Conservation (phyloP, 2,113 vertebrate genomes). For the Alexandromys fortis region DNA sequence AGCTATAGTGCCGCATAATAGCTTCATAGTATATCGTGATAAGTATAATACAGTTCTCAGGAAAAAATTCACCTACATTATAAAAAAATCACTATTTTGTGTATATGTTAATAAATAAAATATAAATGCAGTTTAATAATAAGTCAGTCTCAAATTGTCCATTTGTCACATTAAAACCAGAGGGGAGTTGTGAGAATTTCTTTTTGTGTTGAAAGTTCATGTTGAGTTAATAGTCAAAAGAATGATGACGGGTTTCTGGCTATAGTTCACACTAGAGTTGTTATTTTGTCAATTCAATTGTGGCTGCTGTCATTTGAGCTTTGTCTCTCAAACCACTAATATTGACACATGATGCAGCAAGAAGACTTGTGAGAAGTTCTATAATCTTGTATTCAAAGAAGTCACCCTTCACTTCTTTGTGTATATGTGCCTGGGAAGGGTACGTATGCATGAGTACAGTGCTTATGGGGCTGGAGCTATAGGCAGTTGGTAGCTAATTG, state of each 20-base stretch:
- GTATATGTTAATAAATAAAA: neutral
- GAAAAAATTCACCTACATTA: neutral
- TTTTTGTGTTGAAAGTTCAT: neutral
- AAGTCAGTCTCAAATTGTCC: neutral
- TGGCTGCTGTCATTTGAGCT: neutral
- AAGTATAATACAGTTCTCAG: neutral
- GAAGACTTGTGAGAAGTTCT: neutral
- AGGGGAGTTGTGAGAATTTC: neutral
- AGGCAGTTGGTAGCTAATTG: neutral
- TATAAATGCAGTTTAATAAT: neutral
- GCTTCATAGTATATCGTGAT: neutral
- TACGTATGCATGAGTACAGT: too few relatives aligned
- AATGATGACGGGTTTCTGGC: neutral
- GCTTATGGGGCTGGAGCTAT: neutral
- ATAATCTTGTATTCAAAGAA: neutral
- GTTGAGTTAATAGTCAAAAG: constrained; percentile 19
- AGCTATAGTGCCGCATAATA: neutral
- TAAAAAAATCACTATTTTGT: neutral
- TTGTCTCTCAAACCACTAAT: neutral
- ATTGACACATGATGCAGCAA: neutral
- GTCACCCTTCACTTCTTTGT: neutral
- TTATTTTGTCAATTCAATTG: constrained; percentile 3
- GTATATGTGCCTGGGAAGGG: neutral
- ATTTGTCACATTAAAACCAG: neutral
- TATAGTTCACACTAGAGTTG: neutral